phyloP scores from a whole-genome alignment of 1,140 invertebrate species.

The Meteorus sp. region DNA sequence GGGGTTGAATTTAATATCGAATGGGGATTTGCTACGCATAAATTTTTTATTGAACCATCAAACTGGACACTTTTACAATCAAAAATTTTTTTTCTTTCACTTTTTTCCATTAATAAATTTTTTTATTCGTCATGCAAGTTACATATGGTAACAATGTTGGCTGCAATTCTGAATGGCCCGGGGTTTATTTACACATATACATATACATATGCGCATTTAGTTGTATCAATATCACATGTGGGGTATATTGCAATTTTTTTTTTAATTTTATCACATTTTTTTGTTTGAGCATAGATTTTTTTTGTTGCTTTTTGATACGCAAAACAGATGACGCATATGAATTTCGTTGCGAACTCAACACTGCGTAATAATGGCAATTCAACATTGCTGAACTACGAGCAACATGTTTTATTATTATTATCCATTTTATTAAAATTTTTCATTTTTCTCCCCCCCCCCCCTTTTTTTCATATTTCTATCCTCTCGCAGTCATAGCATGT shows the following conservation, averaged over 20 bases:
- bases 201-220: too few species aligned
- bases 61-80: background rate
- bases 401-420: background rate
- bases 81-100: background rate
- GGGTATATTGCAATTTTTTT: background rate
- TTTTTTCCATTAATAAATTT: slow-evolving; percentile 4
- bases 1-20: slow-evolving; percentile 9
- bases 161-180: too few species aligned
- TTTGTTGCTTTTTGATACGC: background rate
- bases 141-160: too few species aligned
- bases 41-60: slow-evolving; percentile 3
- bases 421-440: background rate
- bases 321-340: background rate
- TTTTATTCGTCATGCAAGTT: background rate
- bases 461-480: background rate
- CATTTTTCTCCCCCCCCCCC: background rate
- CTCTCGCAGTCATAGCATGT: background rate
- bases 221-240: too few species aligned
- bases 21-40: background rate
- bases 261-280: background rate
- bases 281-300: background rate
- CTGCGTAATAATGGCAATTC: slow-evolving; percentile 12
- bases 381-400: background rate
- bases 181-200: too few species aligned
- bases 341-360: background rate